Evolutionary conservation across 2,113 vertebrate species (phyloP).

Genomic region (Lagenorhynchus albirostris): DNA sequence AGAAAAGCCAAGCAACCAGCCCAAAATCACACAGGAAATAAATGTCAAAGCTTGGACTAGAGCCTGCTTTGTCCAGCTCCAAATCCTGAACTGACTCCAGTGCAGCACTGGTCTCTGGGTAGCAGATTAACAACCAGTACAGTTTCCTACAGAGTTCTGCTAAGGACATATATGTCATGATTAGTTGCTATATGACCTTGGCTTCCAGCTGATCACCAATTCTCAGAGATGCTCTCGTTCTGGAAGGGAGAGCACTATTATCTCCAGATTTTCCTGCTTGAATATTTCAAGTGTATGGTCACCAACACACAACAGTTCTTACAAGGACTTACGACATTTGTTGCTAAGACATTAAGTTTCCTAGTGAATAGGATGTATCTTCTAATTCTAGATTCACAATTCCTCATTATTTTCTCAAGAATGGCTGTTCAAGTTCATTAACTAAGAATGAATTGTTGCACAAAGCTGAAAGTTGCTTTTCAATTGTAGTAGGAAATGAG

Average conservation of each 20-base stretch:
- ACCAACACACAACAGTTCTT: not conserved
- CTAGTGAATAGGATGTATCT: not conserved
- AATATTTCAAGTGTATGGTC: not conserved
- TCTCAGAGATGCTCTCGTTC: not conserved
- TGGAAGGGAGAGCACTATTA: not conserved
- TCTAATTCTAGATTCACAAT: not conserved
- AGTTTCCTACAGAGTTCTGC: not conserved
- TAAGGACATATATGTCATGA: not conserved
- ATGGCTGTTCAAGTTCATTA: not conserved
- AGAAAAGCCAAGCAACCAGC: not conserved
- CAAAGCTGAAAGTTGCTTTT: not conserved
- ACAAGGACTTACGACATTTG: not conserved
- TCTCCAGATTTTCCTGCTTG: not conserved
- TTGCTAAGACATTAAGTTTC: not conserved
- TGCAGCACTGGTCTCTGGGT: not conserved
- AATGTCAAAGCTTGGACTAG: not conserved
- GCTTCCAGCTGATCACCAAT: not conserved
- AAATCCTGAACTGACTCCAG: not conserved
- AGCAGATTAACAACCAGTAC: not conserved
- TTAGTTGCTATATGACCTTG: not conserved
- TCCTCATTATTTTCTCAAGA: not conserved
- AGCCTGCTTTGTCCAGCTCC: not conserved
- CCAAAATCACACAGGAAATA: not conserved
- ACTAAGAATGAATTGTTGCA: not conserved
- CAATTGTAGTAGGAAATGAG: not conserved